A percentile compares a stretch with the other conserved stretches of the same genome.
Evolutionary conservation across 2,888 invertebrate genomes (phyloP).

Genomic region (Drosophila subquinaria): DNA sequence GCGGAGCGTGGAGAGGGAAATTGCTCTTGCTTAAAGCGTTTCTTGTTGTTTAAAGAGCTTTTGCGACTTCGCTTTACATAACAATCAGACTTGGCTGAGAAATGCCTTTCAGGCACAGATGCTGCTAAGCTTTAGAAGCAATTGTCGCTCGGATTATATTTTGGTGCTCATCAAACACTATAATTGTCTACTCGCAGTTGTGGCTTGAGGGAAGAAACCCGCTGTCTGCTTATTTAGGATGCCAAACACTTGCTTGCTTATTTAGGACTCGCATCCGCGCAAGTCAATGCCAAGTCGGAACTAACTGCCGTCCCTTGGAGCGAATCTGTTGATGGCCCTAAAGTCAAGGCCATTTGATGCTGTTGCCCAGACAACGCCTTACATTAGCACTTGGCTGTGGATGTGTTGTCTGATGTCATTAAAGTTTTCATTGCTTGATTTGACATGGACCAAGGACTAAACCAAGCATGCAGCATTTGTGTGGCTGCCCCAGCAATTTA

Average conservation of each 20-base stretch:
- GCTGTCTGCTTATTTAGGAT: slow-evolving; percentile 46
- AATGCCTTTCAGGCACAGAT: neutral
- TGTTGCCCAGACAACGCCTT: slow-evolving; percentile 29
- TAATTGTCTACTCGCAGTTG: slow-evolving; percentile 3
- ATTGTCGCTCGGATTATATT: slow-evolving; percentile 10
- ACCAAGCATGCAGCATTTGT: slow-evolving; percentile 16
- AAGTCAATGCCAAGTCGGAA: slow-evolving; percentile 1
- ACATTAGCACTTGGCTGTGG: slow-evolving; percentile 21
- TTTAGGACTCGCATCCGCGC: slow-evolving; percentile 17
- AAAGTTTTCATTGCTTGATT: slow-evolving; percentile 63
- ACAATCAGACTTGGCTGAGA: neutral
- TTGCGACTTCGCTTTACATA: slow-evolving; percentile 7
- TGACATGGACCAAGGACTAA: slow-evolving; percentile 28
- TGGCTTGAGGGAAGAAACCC: slow-evolving; percentile 1
- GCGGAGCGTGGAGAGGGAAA: neutral
- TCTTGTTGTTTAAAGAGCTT: slow-evolving; percentile 15
- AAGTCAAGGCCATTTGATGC: slow-evolving; percentile 43
- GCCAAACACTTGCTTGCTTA: slow-evolving; percentile 30
- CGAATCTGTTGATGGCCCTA: slow-evolving; percentile 10
- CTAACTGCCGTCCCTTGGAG: neutral
- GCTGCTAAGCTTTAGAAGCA: slow-evolving; percentile 10
- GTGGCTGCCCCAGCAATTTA: slow-evolving; percentile 42
- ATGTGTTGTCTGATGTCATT: slow-evolving; percentile 41
- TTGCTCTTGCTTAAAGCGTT: slow-evolving; percentile 13
- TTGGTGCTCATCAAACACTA: neutral